Base-by-base conservation (phyloP, 2,797 vertebrate genomes). In the Taenioides sp. region DNA sequence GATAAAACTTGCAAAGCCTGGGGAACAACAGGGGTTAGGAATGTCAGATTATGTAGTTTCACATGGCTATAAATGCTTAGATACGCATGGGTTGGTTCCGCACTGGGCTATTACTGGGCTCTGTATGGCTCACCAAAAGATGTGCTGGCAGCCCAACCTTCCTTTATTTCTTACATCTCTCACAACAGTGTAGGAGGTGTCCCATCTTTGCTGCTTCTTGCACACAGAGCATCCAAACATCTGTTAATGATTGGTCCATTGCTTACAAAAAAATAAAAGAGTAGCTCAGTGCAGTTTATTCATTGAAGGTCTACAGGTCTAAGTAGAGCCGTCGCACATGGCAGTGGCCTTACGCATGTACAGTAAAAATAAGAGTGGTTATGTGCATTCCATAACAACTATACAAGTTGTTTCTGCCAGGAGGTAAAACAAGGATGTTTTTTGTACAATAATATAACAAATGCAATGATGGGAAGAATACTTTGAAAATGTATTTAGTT, bases 1-100 rank as follows among this genome's bases (percentile, higher is more conserved):
- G 68, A 78, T 37, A 73, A 64, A 70, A 85, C 81, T 90, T 82
- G 60, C 62, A 50, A 72, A 77, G 66, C 75, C 55, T 47, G 64
- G 71, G 68, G 75, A 87, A 87, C 76, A 87, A 76, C 84, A 76
- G 75, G 76, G 86, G 84, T 89, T 87, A 86, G 73, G 67, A 83
- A 80, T 84, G 86, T 90, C 86, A 84, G 87, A 87, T 90, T 84
- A 78, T 87, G 87, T 84, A 81, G 83, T 86, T 90, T 87, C 85
- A 80, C 84, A 82, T 86, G 75, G 80, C 76, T 65, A 74, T 80
- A 77, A 86, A 86, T 83, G 85, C 79, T 90, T 84, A 78, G 86
- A 80, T 81, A 91, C 65, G 79, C 89, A 84, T 89, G 90, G 82
- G 80, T 88, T 74, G 75, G 74, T 88, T 85, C 83, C 49, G 86